phyloP scores from a whole-genome alignment of 2,113 vertebrate species.

The Brachyistius frenatus region DNA sequence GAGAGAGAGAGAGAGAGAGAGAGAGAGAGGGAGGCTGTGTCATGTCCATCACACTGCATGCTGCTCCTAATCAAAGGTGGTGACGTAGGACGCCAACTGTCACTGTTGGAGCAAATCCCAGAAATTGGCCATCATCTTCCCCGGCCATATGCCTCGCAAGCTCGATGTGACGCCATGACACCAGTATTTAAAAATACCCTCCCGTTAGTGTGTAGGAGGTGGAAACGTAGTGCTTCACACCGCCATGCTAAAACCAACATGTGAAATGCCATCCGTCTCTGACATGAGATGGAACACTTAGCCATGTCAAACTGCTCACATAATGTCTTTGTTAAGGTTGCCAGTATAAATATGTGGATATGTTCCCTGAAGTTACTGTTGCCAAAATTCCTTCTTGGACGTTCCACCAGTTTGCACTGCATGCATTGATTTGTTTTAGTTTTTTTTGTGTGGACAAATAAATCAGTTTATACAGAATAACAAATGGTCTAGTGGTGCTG shows the following conservation, averaged over 20 bases:
- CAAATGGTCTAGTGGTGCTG: background rate
- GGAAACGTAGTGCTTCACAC: conserved; percentile 27
- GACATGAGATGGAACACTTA: conserved; percentile 32
- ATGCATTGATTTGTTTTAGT: background rate
- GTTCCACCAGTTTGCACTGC: background rate
- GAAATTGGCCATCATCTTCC: conserved; percentile 73
- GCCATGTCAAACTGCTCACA: conserved; percentile 42
- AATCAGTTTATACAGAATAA: conserved; percentile 20
- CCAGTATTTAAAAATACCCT: conserved; percentile 69
- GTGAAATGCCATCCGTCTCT: conserved; percentile 54
- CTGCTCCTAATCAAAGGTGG: conserved; percentile 71
- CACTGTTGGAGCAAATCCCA: conserved; percentile 80
- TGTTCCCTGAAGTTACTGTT: conserved; percentile 3
- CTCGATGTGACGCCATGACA: conserved; percentile 67
- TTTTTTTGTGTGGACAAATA: background rate
- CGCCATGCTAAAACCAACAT: conserved; percentile 43
- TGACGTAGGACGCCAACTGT: conserved; percentile 82
- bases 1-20: too few relatives aligned
- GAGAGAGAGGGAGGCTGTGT: conserved; percentile 7
- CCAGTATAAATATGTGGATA: conserved; percentile 23
- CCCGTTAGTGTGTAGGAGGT: conserved; percentile 50
- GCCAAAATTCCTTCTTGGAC: background rate
- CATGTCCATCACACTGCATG: conserved; percentile 57
- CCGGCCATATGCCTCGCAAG: conserved; percentile 63
- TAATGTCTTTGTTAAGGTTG: conserved; percentile 21